These are phyloP conservation scores for Camponotus fellah DNA, from an alignment of 2,888 invertebrate genomes.

Conservation along the genomic window DNA sequence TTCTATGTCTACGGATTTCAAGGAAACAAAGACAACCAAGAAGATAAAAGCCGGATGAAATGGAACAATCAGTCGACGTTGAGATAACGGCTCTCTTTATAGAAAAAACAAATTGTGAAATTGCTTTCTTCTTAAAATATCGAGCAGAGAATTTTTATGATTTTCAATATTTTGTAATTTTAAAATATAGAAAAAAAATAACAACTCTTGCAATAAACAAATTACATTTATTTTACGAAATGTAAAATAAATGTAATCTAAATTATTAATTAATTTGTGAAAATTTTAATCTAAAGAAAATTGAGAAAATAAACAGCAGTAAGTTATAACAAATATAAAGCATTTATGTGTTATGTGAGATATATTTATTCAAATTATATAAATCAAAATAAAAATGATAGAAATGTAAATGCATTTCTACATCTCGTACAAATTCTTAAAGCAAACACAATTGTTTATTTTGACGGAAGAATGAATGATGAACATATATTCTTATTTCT, in stretches of 20 bases:
- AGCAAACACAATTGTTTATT: constrained; percentile 6
- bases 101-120: not conserved
- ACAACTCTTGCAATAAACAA: not conserved
- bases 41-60: not conserved
- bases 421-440: not conserved
- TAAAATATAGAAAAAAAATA: not conserved
- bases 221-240: no score
- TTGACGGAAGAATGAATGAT: not conserved
- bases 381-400: not conserved
- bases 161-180: not conserved
- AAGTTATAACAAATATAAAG: not conserved
- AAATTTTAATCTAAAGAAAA: not conserved
- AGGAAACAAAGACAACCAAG: not conserved
- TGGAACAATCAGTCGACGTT: constrained; percentile 2
- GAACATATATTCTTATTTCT: constrained; percentile 13
- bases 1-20: not conserved
- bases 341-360: not conserved
- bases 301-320: not conserved
- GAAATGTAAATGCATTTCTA: not conserved
- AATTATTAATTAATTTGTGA: constrained; percentile 3
- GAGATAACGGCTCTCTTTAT: not conserved
- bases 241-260: not conserved
- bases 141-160: not conserved
- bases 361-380: not conserved
- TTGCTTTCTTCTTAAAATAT: not conserved